These are phyloP conservation scores for Acanthaster planci DNA, from an alignment of 35 echinoderm and acorn worm genomes.

Conservation along the genomic window DNA sequence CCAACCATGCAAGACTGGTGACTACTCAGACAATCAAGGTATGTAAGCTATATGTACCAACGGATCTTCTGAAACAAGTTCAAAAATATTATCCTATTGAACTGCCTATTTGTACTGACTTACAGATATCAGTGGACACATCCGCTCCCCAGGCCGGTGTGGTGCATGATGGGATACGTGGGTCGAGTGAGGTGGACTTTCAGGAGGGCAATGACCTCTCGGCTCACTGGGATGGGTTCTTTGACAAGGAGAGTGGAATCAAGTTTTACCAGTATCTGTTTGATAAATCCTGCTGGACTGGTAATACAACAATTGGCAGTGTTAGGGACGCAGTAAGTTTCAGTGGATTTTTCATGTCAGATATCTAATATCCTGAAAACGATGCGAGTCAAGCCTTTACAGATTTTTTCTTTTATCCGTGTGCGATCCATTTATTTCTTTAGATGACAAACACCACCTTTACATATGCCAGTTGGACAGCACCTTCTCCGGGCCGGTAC, in stretches of 20 bases:
- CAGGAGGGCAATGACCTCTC: slow-evolving; percentile 26
- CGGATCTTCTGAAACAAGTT: not conserved
- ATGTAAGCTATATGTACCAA: not conserved
- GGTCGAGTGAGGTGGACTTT: slow-evolving; percentile 42
- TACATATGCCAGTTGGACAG: slow-evolving; percentile 37
- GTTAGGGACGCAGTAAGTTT: not conserved
- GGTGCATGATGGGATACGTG: slow-evolving; percentile 42
- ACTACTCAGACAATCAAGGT: slow-evolving; percentile 39
- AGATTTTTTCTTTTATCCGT: not conserved
- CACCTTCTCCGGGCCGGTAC: slow-evolving; percentile 25
- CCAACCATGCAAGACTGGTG: slow-evolving; percentile 34
- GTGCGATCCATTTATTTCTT: not conserved
- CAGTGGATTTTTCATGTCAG: not conserved
- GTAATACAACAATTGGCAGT: not conserved
- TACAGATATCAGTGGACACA: slow-evolving; percentile 46
- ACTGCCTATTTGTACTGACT: not conserved
- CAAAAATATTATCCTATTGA: not conserved
- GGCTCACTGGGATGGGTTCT: slow-evolving; percentile 47
- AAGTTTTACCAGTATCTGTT: slow-evolving; percentile 40
- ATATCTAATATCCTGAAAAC: not conserved
- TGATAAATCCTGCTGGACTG: slow-evolving; percentile 8
- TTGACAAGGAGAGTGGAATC: slow-evolving; percentile 59
- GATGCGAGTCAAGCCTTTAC: not conserved
- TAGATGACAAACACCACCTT: slow-evolving; percentile 29
- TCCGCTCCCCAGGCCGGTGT: slow-evolving; percentile 41